Evolutionary conservation across 2,888 invertebrate genomes (phyloP).

Genomic region (Dynastes hyllus): DNA sequence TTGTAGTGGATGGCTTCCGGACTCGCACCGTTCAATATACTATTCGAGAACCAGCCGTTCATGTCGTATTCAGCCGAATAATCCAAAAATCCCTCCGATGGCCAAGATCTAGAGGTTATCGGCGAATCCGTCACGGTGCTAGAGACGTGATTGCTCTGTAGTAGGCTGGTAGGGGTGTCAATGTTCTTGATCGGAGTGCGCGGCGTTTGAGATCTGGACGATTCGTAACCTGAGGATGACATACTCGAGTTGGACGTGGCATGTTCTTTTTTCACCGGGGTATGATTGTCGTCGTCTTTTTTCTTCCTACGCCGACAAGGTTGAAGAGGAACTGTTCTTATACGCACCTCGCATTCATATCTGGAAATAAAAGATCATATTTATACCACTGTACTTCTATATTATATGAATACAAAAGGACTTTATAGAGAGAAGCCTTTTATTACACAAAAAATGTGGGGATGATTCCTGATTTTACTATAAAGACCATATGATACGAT

Average conservation of each 20-base stretch:
- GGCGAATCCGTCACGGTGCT: slow-evolving; percentile 83
- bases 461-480: too few species aligned
- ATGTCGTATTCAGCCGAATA: slow-evolving; percentile 22
- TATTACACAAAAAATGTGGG: too few species aligned
- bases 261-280: slow-evolving; percentile 48
- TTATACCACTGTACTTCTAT: too few species aligned
- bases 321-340: slow-evolving; percentile 87
- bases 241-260: slow-evolving; percentile 55
- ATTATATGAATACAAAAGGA: too few species aligned
- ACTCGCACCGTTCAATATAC: neutral
- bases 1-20: slow-evolving; percentile 27
- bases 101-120: slow-evolving; percentile 33
- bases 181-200: slow-evolving; percentile 71
- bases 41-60: slow-evolving; percentile 32
- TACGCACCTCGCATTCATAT: slow-evolving; percentile 90
- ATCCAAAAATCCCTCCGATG: slow-evolving; percentile 16
- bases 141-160: slow-evolving; percentile 90
- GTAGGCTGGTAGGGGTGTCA: slow-evolving; percentile 81
- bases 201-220: slow-evolving; percentile 58
- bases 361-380: slow-evolving; percentile 70
- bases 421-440: too few species aligned
- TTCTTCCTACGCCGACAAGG: slow-evolving; percentile 88
- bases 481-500: too few species aligned
- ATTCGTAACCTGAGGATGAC: slow-evolving; percentile 63
- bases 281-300: slow-evolving; percentile 56